These are phyloP conservation scores for Oeneis ivallda DNA, from an alignment of 2,888 invertebrate species.

Conservation along the genomic window DNA sequence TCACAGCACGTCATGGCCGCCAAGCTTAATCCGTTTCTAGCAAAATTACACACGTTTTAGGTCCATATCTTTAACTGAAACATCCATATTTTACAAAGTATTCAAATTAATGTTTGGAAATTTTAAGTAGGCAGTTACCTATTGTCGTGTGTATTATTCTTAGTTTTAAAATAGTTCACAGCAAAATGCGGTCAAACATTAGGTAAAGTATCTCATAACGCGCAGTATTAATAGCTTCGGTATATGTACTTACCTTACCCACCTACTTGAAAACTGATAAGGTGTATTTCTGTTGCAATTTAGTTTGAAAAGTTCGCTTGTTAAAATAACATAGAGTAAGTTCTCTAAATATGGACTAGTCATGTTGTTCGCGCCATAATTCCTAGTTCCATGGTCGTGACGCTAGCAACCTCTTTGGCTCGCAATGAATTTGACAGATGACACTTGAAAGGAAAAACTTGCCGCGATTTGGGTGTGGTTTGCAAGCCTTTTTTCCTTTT, in stretches of 20 bases:
- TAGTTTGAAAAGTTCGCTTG: neutral
- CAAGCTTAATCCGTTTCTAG: conserved; percentile 37
- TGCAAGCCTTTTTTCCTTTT: too few species aligned
- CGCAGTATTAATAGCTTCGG: conserved; percentile 7
- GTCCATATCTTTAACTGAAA: neutral
- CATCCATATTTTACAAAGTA: conserved; percentile 19
- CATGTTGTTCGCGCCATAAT: too few species aligned
- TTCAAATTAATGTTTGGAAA: conserved; percentile 14
- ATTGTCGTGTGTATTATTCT: neutral
- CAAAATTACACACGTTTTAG: conserved; percentile 33
- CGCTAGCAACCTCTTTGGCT: too few species aligned
- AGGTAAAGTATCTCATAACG: conserved; percentile 22
- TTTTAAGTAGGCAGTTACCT: neutral
- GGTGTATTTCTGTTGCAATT: conserved; percentile 6
- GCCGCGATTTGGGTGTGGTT: too few species aligned
- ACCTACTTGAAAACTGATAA: conserved; percentile 19
- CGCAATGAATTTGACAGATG: too few species aligned
- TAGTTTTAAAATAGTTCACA: conserved; percentile 26
- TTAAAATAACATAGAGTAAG: too few species aligned
- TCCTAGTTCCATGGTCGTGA: too few species aligned
- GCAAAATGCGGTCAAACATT: conserved; percentile 31
- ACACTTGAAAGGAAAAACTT: too few species aligned
- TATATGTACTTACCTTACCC: conserved; percentile 1
- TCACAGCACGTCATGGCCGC: conserved; percentile 24
- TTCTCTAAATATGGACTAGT: too few species aligned